Conservation (phyloP, 2,888 invertebrate genomes). For the Hyposoter didymator region DNA sequence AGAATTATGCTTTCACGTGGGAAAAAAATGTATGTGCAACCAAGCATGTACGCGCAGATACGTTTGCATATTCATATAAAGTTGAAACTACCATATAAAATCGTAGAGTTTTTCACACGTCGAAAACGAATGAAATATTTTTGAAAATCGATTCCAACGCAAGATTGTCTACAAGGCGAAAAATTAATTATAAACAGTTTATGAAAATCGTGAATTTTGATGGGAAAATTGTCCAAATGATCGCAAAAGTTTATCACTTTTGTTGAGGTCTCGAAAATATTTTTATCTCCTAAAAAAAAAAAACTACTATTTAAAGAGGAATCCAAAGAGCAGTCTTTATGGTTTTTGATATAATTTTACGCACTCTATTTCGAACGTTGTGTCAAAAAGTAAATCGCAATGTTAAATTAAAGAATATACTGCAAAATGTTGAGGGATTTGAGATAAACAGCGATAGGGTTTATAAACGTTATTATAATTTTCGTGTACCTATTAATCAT, state of each 20-base stretch:
- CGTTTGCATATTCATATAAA: neutral
- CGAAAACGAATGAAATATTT: no score
- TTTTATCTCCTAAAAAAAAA: neutral
- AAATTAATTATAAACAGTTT: neutral
- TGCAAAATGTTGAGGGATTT: neutral
- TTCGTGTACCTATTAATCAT: neutral
- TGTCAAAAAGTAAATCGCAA: neutral
- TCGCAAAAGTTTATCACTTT: neutral
- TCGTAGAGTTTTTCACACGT: neutral
- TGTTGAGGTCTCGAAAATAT: neutral
- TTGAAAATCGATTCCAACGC: neutral
- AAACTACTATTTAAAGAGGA: neutral
- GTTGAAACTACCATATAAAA: neutral
- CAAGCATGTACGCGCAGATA: neutral
- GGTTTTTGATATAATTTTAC: neutral
- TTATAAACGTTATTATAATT: neutral
- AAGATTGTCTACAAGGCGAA: neutral
- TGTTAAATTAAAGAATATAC: neutral
- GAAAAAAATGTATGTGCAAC: slow-evolving; percentile 7
- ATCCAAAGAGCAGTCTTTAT: neutral
- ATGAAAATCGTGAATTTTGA: neutral
- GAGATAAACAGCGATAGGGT: neutral
- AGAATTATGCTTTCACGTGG: neutral
- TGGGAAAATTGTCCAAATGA: neutral
- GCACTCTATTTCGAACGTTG: neutral